Evolutionary conservation across 2,797 vertebrate genomes (phyloP).

Genomic region (Peromyscus nudipes): DNA sequence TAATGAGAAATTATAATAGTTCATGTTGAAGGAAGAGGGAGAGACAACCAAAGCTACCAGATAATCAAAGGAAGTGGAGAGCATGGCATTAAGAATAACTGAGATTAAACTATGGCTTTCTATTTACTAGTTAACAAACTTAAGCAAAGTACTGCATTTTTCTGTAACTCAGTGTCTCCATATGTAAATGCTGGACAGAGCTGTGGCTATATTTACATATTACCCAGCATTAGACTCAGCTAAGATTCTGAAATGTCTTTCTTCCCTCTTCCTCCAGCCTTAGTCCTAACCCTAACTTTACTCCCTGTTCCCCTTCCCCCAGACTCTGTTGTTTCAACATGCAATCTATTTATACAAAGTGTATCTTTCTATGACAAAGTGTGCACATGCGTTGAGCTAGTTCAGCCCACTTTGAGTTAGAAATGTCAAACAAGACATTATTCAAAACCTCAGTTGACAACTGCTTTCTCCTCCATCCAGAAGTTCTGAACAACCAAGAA

Average conservation of each 20-base stretch:
- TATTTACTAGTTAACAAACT: neutral
- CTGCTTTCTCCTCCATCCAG: slow-evolving; percentile 16
- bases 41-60: neutral
- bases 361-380: neutral
- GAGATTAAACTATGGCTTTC: neutral
- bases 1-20: neutral
- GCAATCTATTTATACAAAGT: neutral
- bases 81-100: neutral
- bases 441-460: slow-evolving; percentile 62
- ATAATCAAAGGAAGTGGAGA: neutral
- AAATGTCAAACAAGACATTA: slow-evolving; percentile 71
- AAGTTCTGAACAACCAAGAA: slow-evolving; percentile 59
- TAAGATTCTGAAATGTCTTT: neutral
- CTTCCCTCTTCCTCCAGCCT: too few species aligned
- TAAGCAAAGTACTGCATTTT: neutral
- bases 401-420: slow-evolving; percentile 43
- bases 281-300: neutral
- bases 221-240: neutral
- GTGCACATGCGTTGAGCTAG: neutral
- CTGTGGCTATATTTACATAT: too few species aligned
- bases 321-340: neutral
- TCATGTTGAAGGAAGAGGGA: neutral
- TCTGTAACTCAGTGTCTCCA: neutral
- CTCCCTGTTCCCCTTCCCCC: neutral
- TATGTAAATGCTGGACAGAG: neutral